These are phyloP conservation scores for Orius insidiosus DNA, from an alignment of 1,140 invertebrate genomes.

Conservation along the genomic window DNA sequence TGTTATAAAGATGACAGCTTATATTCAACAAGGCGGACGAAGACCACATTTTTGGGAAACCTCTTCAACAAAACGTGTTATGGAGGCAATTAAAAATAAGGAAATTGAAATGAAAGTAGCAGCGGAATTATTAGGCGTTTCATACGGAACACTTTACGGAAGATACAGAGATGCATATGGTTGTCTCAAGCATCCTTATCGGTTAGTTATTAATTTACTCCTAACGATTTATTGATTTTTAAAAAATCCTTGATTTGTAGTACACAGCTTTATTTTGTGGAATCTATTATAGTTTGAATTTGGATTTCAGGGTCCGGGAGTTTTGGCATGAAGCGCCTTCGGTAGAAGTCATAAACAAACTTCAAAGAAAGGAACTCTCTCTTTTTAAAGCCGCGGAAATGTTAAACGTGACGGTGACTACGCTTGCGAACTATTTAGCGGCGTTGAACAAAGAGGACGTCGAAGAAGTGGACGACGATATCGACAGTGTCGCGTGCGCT, in stretches of 20 bases:
- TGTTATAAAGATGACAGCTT: constrained; percentile 75
- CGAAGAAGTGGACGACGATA: constrained; percentile 29
- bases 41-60: constrained; percentile 85
- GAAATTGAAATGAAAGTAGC: constrained; percentile 85
- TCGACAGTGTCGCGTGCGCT: constrained; percentile 26
- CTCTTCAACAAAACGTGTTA: constrained; percentile 57
- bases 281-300: constrained; percentile 11
- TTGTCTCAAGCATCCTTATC: constrained; percentile 61
- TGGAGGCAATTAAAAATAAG: constrained; percentile 77
- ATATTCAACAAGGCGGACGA: constrained; percentile 57
- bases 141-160: constrained; percentile 74
- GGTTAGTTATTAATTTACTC: constrained; percentile 30
- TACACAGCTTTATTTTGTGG: not conserved
- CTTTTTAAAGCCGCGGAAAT: constrained; percentile 51
- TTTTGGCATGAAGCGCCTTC: constrained; percentile 59
- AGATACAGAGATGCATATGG: constrained; percentile 74
- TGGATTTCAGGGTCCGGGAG: constrained; percentile 40
- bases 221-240: too few species aligned
- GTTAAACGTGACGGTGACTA: constrained; percentile 51
- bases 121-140: constrained; percentile 71
- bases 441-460: constrained; percentile 29
- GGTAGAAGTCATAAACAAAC: constrained; percentile 45
- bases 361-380: constrained; percentile 51
- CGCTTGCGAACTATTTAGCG: constrained; percentile 48
- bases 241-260: too few species aligned